A percentile compares a stretch with the other conserved stretches of the same genome.
These are phyloP conservation scores for Drosophila antonietae DNA, from an alignment of 2,888 invertebrate genomes.

Conservation along the genomic window DNA sequence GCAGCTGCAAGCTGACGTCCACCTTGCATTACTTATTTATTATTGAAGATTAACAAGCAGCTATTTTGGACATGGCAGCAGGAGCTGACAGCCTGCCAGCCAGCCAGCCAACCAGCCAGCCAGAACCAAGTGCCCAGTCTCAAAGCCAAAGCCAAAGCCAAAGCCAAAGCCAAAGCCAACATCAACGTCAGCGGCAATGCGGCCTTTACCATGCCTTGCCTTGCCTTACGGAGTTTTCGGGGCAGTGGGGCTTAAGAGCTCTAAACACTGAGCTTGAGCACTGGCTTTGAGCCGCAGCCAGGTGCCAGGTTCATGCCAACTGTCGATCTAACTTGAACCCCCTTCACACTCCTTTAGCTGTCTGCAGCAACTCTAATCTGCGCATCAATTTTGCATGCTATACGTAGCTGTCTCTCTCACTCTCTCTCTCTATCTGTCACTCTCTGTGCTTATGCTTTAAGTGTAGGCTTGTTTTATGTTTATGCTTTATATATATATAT, in stretches of 20 bases:
- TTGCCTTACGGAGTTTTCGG: background rate
- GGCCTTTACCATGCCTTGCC: constrained; percentile 30
- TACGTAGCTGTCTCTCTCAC: constrained; percentile 12
- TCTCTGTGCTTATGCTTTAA: constrained; percentile 28
- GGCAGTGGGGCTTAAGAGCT: constrained; percentile 11
- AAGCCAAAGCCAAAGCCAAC: constrained; percentile 33
- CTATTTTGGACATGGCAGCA: constrained; percentile 54
- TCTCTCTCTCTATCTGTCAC: background rate
- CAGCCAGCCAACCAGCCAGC: constrained; percentile 8
- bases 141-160: constrained; percentile 29
- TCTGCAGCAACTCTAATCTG: constrained; percentile 48
- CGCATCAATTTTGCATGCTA: constrained; percentile 67
- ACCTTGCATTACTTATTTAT: constrained; percentile 74
- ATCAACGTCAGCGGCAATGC: constrained; percentile 44
- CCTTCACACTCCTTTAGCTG: constrained; percentile 1
- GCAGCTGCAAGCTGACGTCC: constrained; percentile 62
- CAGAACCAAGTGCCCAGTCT: constrained; percentile 22
- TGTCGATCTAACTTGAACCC: constrained; percentile 34
- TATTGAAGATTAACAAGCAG: constrained; percentile 76
- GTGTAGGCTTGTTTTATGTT: constrained; percentile 40
- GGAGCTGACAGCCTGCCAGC: constrained; percentile 26
- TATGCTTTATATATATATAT: background rate
- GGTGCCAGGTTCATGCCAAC: constrained; percentile 26
- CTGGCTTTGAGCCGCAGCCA: constrained; percentile 22
- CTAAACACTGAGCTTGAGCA: constrained; percentile 27